A percentile compares a stretch with the other conserved stretches of the same genome.
These are phyloP conservation scores for Phacellophora camtschatica DNA, from an alignment of 30 jellyfish, hydroid and myxozoan species.

Conservation along the genomic window DNA sequence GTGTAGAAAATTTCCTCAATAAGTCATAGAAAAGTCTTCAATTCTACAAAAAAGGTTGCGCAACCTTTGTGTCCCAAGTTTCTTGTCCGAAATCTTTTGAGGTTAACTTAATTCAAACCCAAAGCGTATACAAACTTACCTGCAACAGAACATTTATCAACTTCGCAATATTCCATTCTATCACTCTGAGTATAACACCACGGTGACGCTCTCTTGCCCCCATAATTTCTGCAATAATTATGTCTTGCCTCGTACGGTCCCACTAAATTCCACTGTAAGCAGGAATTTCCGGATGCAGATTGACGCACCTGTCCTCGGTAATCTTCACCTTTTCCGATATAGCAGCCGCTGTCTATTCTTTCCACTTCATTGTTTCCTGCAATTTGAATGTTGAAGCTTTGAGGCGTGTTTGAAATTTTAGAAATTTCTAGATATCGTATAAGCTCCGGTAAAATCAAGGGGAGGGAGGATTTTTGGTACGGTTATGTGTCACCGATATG, in stretches of 20 bases:
- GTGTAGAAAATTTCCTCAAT: too few relatives aligned
- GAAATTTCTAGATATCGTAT: too few relatives aligned
- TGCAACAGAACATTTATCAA: slow-evolving; percentile 55
- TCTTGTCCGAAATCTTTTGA: too few relatives aligned
- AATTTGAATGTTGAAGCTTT: too few relatives aligned
- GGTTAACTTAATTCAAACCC: too few relatives aligned
- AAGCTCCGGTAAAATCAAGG: too few relatives aligned
- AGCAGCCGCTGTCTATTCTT: slow-evolving; percentile 44
- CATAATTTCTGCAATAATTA: slow-evolving; percentile 74
- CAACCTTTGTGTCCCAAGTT: too few relatives aligned
- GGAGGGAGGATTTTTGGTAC: too few relatives aligned
- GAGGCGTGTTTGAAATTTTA: too few relatives aligned
- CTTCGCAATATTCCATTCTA: slow-evolving; percentile 64
- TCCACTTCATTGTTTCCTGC: neutral
- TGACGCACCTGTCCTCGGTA: slow-evolving; percentile 65
- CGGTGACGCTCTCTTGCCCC: slow-evolving; percentile 65
- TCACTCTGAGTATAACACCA: slow-evolving; percentile 59
- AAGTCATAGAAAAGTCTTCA: too few relatives aligned
- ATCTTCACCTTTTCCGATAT: slow-evolving; percentile 55
- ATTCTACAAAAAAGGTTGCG: too few relatives aligned
- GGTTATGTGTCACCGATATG: too few relatives aligned
- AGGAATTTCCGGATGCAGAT: slow-evolving; percentile 55
- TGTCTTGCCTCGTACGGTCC: slow-evolving; percentile 73
- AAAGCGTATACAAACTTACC: slow-evolving; percentile 35
- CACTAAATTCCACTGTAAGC: slow-evolving; percentile 73